Base-by-base conservation (phyloP, 2,888 invertebrate genomes). In the Athalia circularis region DNA sequence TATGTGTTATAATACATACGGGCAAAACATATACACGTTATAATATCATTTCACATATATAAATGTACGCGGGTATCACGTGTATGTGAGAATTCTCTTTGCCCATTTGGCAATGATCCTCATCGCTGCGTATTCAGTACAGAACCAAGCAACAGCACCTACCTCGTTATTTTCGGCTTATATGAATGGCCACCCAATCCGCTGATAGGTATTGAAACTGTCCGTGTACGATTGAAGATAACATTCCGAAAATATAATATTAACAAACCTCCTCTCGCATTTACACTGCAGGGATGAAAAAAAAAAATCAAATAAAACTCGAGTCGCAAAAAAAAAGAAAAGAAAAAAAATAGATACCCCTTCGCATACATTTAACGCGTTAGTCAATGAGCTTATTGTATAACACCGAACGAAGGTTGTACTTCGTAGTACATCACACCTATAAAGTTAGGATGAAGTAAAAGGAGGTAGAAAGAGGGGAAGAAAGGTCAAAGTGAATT, bases 81-180 rank as follows among this genome's bases (percentile, higher is more conserved):
- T 54, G 81, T 80, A 78, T 54, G 74, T 52, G 72, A 78, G 62
- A 70, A 43, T 61, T 78, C 67, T 78, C 47, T 43, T 54, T 75
- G n/a, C 79, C 81, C 79, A 81, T 81, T 77, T 79, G 76, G 82
- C 81, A 54, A 81, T 81, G 81, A 84, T 84, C 79, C 81, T 47
- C 70, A 75, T 78, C 77, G 81, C 83, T 77, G 79, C 76, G 57
- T 72, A 85, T 86, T 84, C 83, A 83, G 79, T 80, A 81, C 79
- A 80, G 57, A 59, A 59, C 45, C 72, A 45, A 80, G 77, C 79
- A 79, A 80, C 79, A 64, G 80, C 80, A 84, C 76, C 82, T 82
- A 85, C 84, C 86, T 86, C 85, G 83, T 86, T 87, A 87, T 87
- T 86, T 87, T 84, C 86, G 83, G 85, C 86, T 87, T 86, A 86